Base-by-base conservation (phyloP, 2,113 vertebrate species). In the Siniperca knerii region DNA sequence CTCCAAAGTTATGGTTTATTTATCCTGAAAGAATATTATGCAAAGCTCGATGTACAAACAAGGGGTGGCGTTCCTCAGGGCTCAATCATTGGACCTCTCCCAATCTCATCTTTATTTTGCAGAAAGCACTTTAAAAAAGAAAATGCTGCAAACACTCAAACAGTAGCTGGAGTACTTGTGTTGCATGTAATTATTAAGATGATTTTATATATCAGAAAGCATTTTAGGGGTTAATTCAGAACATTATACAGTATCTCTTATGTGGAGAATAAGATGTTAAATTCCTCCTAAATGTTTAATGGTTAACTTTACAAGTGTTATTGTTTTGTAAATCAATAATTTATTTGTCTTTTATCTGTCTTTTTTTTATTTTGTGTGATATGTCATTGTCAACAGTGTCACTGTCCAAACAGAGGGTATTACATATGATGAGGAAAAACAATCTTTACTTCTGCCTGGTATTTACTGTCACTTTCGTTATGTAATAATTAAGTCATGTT, bases 101-200 rank as follows among this genome's bases (percentile, higher is more conserved):
- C 60, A 82, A 33, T 88, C 73, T 68, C 33, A 69, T 65, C n/a
- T 72, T 85, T 72, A 60, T 81, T 84, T 79, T 81, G 65, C 33
- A 77, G 74, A 80, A 73, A 85, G 84, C 87, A 89, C 87, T 93
- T 91, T 90, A 84, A 85, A 65, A 72, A 80, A 61, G 55, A 75
- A 84, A 88, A 89, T 85, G 82, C 85, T 92, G 77, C 83, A 83
- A 69, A 75, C 0, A 35, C 6, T 80, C 8, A 64, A 78, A 78
- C 40, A 25, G 35, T 73, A 40, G 29, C 70, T 64, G 58, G 12
- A 64, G 0, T 40, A 55, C 40, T 29, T 48, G 18, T 87, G 55
- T 82, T 78, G 72, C 16, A 40, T 62, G 35, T 85, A 29, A 60
- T 76, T 68, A 55, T 76, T 48, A n/a, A 61, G 35, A 64, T 48